Percentiles rank a stretch among this genome's conserved stretches.
Evolutionary conservation across 2,888 invertebrate genomes (phyloP).

Genomic region (Mellilla xanthometata): DNA sequence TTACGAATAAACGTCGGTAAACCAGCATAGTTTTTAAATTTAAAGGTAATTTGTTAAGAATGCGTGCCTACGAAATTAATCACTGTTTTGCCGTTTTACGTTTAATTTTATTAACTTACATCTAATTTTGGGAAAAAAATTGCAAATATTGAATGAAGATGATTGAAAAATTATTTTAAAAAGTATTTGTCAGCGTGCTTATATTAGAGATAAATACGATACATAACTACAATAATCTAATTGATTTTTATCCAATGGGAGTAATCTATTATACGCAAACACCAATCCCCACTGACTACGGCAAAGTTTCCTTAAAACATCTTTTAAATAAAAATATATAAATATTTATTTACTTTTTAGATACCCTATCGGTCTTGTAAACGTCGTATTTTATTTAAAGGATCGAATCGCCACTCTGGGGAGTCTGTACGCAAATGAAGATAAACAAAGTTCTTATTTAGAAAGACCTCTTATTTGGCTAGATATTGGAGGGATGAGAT

Average conservation of each 20-base stretch:
- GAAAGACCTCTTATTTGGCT: conserved; percentile 18
- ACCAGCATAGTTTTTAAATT: too few relatives aligned
- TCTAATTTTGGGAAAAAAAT: too few relatives aligned
- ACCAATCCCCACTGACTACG: conserved; percentile 14
- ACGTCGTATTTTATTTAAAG: conserved; percentile 24
- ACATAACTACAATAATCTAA: background rate
- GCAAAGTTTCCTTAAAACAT: conserved; percentile 14
- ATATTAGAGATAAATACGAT: too few relatives aligned
- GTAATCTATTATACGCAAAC: background rate
- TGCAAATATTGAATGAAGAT: too few relatives aligned
- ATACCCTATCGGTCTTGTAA: conserved; percentile 20
- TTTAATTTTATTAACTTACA: too few relatives aligned
- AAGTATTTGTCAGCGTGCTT: too few relatives aligned
- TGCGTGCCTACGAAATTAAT: too few relatives aligned
- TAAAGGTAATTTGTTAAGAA: too few relatives aligned
- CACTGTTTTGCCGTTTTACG: too few relatives aligned
- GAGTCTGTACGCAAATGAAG: conserved; percentile 24
- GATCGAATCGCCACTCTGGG: conserved; percentile 17
- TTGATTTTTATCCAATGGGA: background rate
- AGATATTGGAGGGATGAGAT: conserved; percentile 33
- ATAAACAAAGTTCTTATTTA: conserved; percentile 29
- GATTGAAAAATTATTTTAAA: too few relatives aligned
- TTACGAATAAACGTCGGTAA: too few relatives aligned
- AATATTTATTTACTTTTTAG: conserved; percentile 20
- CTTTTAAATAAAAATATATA: conserved; percentile 14